These are phyloP conservation scores for Hephaestus fuliginosus DNA, from an alignment of 2,797 vertebrate species.

Conservation along the genomic window DNA sequence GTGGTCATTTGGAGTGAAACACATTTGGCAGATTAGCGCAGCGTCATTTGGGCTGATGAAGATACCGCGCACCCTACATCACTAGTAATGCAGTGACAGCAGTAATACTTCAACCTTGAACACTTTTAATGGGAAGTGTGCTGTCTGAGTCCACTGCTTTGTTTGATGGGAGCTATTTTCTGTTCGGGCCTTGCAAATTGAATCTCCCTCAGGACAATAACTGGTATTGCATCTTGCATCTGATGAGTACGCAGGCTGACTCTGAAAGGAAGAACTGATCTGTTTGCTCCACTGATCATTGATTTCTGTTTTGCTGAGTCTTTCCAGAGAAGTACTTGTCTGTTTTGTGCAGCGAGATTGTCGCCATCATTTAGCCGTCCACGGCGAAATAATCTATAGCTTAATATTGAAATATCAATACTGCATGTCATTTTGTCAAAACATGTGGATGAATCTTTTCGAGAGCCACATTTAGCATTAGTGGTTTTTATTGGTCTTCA, in stretches of 20 bases:
- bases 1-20: neutral
- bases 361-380: conserved; percentile 28
- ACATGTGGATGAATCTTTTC: conserved; percentile 15
- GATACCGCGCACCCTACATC: neutral
- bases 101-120: conserved; percentile 1
- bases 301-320: conserved; percentile 58
- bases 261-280: conserved; percentile 54
- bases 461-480: neutral
- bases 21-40: neutral
- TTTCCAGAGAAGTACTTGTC: conserved; percentile 34
- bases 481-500: conserved; percentile 35
- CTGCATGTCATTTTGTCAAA: conserved; percentile 16
- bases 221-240: conserved; percentile 47
- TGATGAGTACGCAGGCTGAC: conserved; percentile 50
- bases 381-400: conserved; percentile 42
- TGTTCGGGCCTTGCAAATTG: conserved; percentile 49
- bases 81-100: neutral
- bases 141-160: neutral
- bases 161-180: conserved; percentile 47
- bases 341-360: conserved; percentile 27
- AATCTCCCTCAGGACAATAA: conserved; percentile 57
- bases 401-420: conserved; percentile 47
- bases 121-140: neutral
- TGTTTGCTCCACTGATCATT: conserved; percentile 54
- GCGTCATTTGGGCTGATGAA: neutral